Conservation (phyloP, 35 echinoderm and acorn worm genomes). For the Lytechinus variegatus region DNA sequence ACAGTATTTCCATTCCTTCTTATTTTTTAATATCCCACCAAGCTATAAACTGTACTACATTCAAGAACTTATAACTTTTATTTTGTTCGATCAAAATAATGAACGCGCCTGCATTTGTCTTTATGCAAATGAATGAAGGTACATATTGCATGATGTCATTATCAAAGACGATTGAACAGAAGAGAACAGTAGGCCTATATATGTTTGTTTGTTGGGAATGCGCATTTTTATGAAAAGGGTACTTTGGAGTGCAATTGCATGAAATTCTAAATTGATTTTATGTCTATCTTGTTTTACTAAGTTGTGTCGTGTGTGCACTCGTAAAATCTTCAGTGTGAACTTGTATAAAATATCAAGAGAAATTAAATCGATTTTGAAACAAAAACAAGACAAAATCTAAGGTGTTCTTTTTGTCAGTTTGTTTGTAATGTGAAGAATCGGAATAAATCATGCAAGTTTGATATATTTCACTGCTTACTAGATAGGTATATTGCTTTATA, state of each 20-base stretch:
- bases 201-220: background rate
- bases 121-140: background rate
- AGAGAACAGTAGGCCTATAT: too few species aligned
- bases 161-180: too few species aligned
- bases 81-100: background rate
- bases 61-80: background rate
- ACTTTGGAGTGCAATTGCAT: background rate
- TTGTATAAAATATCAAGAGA: background rate
- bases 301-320: slow-evolving; percentile 7
- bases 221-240: background rate
- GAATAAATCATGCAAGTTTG: too few species aligned
- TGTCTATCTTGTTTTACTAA: background rate
- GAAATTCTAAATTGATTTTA: background rate
- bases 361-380: background rate
- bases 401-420: background rate
- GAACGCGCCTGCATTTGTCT: background rate
- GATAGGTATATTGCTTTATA: too few species aligned
- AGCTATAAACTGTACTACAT: too few species aligned
- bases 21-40: too few species aligned
- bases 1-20: too few species aligned
- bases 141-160: too few species aligned
- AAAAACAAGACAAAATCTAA: background rate
- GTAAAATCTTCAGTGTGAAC: background rate
- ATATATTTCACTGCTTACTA: too few species aligned
- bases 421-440: background rate